A percentile compares a stretch with the other conserved stretches of the same genome.
Evolutionary conservation across 2,113 vertebrate species (phyloP).

Genomic region (Cheilinus undulatus): DNA sequence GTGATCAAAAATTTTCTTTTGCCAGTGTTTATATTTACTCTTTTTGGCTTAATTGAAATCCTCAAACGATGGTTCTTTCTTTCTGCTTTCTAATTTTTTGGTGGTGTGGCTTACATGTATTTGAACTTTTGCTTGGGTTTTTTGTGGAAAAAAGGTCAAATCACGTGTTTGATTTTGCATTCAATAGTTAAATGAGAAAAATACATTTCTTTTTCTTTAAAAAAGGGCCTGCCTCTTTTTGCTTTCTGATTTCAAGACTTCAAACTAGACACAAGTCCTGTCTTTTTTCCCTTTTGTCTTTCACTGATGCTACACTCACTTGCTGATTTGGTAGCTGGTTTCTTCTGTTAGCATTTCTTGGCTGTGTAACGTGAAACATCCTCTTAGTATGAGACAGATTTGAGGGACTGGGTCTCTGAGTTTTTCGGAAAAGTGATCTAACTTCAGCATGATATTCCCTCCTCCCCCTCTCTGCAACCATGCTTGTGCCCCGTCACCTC

Average conservation of each 20-base stretch:
- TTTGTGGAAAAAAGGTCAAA: slow-evolving; percentile 80
- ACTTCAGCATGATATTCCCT: slow-evolving; percentile 77
- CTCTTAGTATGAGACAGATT: slow-evolving; percentile 89
- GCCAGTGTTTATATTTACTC: slow-evolving; percentile 86
- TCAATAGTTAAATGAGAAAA: slow-evolving; percentile 84
- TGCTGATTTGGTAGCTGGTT: slow-evolving; percentile 85
- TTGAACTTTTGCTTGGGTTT: slow-evolving; percentile 87
- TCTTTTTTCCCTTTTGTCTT: slow-evolving; percentile 72
- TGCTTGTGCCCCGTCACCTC: slow-evolving; percentile 87
- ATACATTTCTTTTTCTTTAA: slow-evolving; percentile 29
- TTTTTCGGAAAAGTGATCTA: slow-evolving; percentile 67
- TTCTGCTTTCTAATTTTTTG: slow-evolving; percentile 87
- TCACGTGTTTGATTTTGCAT: slow-evolving; percentile 84
- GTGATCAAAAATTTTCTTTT: slow-evolving; percentile 87
- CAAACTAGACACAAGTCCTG: slow-evolving; percentile 69
- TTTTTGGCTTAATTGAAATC: slow-evolving; percentile 87
- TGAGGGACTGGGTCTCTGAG: slow-evolving; percentile 86
- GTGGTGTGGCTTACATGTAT: slow-evolving; percentile 90
- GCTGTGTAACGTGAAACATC: slow-evolving; percentile 90
- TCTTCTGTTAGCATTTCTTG: slow-evolving; percentile 90
- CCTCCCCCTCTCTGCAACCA: slow-evolving; percentile 66
- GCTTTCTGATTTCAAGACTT: slow-evolving; percentile 82
- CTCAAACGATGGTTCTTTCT: slow-evolving; percentile 86
- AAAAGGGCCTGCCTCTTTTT: slow-evolving; percentile 67
- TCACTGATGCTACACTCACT: slow-evolving; percentile 88